These are phyloP conservation scores for Oxytorus armatus DNA, from an alignment of 2,888 invertebrate species.

Conservation along the genomic window DNA sequence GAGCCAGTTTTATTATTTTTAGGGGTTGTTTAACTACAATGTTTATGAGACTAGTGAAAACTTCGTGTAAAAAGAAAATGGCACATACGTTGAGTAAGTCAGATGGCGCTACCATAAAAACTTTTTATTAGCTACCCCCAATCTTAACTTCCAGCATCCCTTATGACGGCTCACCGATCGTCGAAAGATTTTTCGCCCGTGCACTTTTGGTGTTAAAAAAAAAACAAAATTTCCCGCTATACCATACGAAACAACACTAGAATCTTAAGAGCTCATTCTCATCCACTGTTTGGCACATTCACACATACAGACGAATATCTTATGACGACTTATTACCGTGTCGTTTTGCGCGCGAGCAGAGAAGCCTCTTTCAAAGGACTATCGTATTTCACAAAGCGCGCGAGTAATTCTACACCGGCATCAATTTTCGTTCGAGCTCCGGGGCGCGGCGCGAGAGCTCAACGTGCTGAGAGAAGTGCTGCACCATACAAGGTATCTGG, in stretches of 20 bases:
- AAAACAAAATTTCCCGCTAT: not conserved
- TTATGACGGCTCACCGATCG: not conserved
- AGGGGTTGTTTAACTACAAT: too few relatives aligned
- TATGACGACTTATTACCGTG: slow-evolving; percentile 64
- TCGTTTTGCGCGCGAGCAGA: slow-evolving; percentile 48
- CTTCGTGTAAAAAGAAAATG: not conserved
- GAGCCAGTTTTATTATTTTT: too few relatives aligned
- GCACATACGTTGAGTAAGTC: not conserved
- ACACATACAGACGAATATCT: slow-evolving; percentile 50
- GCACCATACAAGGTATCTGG: slow-evolving; percentile 24
- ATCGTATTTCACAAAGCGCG: slow-evolving; percentile 65
- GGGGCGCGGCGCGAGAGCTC: slow-evolving; percentile 3
- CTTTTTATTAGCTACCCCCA: not conserved
- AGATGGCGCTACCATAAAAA: slow-evolving; percentile 4
- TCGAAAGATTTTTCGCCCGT: not conserved
- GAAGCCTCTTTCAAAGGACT: slow-evolving; percentile 42
- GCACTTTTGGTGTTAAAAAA: not conserved
- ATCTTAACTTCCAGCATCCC: not conserved
- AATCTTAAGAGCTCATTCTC: slow-evolving; percentile 1
- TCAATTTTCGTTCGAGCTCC: slow-evolving; percentile 68
- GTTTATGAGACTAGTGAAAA: too few relatives aligned
- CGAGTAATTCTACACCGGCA: slow-evolving; percentile 67
- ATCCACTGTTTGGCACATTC: not conserved
- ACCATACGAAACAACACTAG: not conserved
- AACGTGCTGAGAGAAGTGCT: slow-evolving; percentile 10